Base-by-base conservation (phyloP, 2,888 invertebrate genomes). In the Troides aeacus region DNA sequence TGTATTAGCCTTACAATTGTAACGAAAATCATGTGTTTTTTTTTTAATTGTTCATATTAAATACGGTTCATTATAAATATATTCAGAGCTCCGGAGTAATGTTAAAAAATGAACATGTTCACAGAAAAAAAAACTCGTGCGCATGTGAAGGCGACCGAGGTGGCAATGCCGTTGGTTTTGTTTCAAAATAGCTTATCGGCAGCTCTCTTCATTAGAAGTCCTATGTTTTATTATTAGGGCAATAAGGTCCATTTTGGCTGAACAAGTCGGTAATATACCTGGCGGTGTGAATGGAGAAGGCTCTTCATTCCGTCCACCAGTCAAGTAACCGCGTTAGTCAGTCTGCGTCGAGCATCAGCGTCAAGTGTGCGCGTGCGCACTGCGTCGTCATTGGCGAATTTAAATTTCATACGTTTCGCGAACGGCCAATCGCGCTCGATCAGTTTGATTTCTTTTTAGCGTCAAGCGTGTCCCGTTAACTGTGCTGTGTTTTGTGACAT, bases 81-180 rank as follows among this genome's bases (percentile, higher is more conserved):
- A 50, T 50, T 5, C 50, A 50, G 50, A 50, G 50, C 50, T 50
- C 18, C 50, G 2, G 50, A 18, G 3, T 24, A 79, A 84, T 80
- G 84, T 86, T 81, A 78, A 79, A 86, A 85, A 83, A 77, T 64
- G 74, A 75, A 75, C 74, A 72, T 83, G 79, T 78, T 78, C 76
- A 81, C 80, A 87, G 87, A 89, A 89, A 90, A 87, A 91, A 89
- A 74, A 81, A 87, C 87, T 88, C 88, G 79, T 84, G 89, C 87
- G 86, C 88, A 89, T 88, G 83, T 87, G 89, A 90, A 90, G 90
- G 90, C 87, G 81, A 90, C 80, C 85, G 84, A 90, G 88, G 89
- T 90, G 87, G 84, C 85, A 87, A 81, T 82, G 77, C 74, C 66
- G 78, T 73, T 63, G 50, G 36, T 58, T 69, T 18, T 21, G 59